Conservation (phyloP, 2,113 vertebrate genomes). For the Erythrocercus mccallii region DNA sequence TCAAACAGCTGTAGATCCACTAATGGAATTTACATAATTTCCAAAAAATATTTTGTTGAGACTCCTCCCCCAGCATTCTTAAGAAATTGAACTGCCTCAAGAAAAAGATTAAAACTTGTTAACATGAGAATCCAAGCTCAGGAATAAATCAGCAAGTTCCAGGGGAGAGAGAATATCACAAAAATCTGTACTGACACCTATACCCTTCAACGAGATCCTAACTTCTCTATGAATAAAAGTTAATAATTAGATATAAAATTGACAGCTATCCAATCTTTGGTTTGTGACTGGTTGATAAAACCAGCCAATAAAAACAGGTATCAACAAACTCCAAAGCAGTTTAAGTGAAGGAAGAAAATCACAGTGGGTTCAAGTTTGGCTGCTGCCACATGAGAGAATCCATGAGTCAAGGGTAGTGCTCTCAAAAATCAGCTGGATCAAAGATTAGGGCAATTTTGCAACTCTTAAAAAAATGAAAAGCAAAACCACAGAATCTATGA, state of each 20-base stretch:
- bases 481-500: background rate
- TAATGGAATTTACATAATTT: background rate
- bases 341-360: background rate
- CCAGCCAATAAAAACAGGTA: background rate
- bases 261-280: background rate
- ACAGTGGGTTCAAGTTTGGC: background rate
- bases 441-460: background rate
- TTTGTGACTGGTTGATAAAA: background rate
- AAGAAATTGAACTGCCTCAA: background rate
- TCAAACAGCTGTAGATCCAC: background rate
- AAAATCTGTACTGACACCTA: background rate
- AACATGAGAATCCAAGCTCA: background rate
- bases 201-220: background rate
- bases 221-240: background rate
- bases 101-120: background rate
- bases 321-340: background rate
- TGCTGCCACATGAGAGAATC: background rate
- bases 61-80: background rate
- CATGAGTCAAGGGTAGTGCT: background rate
- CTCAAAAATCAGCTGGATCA: background rate
- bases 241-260: conserved; percentile 6
- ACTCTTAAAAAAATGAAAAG: background rate
- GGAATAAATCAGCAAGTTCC: background rate
- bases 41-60: background rate
- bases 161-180: background rate